These are phyloP conservation scores for Frankliniella intonsa DNA, from an alignment of 2,888 invertebrate species.

Conservation along the genomic window DNA sequence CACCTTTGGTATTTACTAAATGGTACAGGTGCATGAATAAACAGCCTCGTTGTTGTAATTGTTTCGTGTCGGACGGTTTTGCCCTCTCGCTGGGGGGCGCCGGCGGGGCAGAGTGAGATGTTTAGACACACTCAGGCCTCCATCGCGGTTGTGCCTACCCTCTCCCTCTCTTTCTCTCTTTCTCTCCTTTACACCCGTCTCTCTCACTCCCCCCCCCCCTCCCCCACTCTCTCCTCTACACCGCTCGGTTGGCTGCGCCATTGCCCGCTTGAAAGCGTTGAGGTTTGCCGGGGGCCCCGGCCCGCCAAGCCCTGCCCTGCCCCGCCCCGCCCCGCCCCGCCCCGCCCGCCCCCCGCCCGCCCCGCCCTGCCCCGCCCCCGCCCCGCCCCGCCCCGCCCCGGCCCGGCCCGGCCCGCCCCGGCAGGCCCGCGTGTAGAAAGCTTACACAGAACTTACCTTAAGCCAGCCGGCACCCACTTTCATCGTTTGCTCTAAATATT, in stretches of 20 bases:
- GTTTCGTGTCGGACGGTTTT: no score
- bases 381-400: neutral
- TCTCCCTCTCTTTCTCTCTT: neutral
- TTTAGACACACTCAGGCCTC: no score
- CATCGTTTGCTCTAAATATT: conserved; percentile 17
- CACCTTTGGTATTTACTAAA: no score
- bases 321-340: neutral
- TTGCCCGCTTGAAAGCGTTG: neutral
- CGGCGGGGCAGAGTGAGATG: no score
- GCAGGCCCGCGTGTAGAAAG: neutral
- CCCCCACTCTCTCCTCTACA: neutral
- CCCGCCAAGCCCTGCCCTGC: neutral
- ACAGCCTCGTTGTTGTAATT: no score
- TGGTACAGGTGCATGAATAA: no score
- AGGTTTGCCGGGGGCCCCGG: neutral
- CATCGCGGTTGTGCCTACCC: no score
- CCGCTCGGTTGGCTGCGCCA: neutral
- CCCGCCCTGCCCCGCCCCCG: neutral
- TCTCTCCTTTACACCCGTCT: neutral
- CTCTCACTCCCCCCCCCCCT: neutral
- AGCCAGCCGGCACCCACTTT: conserved; percentile 23
- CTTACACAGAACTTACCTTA: conserved; percentile 10
- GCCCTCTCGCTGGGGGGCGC: neutral
- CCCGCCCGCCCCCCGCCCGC: neutral
- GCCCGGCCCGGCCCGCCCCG: neutral